Evolutionary conservation across 2,113 vertebrate genomes (phyloP).

Genomic region (Chrysochloris asiatica): DNA sequence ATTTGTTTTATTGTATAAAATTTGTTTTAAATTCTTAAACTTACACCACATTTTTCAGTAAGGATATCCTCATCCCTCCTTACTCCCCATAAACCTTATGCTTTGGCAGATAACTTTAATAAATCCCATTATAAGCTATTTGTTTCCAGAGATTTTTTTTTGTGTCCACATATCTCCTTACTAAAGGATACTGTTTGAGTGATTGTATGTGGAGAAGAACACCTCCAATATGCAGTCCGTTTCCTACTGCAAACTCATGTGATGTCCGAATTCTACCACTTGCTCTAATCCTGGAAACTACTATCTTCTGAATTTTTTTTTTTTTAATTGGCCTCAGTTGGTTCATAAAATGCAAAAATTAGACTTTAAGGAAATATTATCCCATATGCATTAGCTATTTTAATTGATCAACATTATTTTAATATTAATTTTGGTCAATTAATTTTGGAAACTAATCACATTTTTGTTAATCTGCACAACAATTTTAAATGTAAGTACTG

Average conservation of each 20-base stretch:
- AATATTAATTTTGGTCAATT: constrained; percentile 52
- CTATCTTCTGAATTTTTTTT: neutral
- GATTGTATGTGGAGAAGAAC: neutral
- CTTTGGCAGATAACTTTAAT: neutral
- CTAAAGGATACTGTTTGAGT: neutral
- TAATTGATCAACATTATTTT: constrained; percentile 28
- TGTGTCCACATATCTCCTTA: neutral
- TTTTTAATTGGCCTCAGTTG: neutral
- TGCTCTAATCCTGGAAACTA: neutral
- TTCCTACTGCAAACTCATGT: neutral
- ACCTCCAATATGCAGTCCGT: neutral
- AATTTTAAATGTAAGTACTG: constrained; percentile 43
- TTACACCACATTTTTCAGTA: no score
- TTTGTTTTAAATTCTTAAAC: constrained; percentile 9
- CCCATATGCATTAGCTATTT: neutral
- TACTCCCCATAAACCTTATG: neutral
- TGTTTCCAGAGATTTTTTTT: neutral
- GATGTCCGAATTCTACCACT: neutral
- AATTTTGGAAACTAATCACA: constrained; percentile 27
- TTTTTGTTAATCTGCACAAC: constrained; percentile 33
- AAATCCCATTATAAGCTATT: neutral
- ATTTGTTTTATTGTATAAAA: neutral
- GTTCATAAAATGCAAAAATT: constrained; percentile 26
- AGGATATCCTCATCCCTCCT: neutral
- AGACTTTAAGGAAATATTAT: neutral